These are phyloP conservation scores for Glyphotaelius pellucidus DNA, from an alignment of 2,888 invertebrate genomes.

Conservation along the genomic window DNA sequence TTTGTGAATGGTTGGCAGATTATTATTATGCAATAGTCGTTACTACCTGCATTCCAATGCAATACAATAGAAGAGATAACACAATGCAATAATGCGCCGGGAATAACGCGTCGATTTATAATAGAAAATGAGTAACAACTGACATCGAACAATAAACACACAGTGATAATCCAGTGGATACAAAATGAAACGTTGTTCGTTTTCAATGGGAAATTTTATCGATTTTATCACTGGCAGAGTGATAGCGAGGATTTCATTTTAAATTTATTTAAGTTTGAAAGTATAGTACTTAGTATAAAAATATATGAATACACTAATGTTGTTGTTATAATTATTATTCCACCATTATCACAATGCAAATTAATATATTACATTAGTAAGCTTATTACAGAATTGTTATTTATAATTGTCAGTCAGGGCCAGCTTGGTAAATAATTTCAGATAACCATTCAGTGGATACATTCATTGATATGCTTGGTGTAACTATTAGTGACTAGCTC, in stretches of 20 bases:
- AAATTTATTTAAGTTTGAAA: background rate
- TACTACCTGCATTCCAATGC: background rate
- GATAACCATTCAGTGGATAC: too few species aligned
- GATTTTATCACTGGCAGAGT: constrained; percentile 38
- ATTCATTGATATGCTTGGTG: too few species aligned
- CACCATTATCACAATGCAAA: too few species aligned
- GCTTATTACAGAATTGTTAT: too few species aligned
- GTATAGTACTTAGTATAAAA: background rate
- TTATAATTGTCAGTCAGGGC: too few species aligned
- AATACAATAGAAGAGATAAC: constrained; percentile 36
- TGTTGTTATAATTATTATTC: background rate
- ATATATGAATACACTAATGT: background rate
- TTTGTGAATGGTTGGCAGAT: background rate
- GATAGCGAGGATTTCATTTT: background rate
- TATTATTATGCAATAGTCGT: constrained; percentile 12
- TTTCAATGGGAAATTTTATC: constrained; percentile 57
- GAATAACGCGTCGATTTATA: constrained; percentile 23
- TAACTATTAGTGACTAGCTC: too few species aligned
- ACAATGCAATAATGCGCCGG: constrained; percentile 40
- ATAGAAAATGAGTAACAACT: constrained; percentile 37
- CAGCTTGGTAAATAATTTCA: too few species aligned
- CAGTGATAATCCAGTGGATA: constrained; percentile 52
- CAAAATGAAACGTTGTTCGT: constrained; percentile 49
- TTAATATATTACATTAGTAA: too few species aligned
- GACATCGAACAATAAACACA: constrained; percentile 20